Evolutionary conservation across 2,113 vertebrate genomes (phyloP).

Genomic region (Tinamus guttatus): DNA sequence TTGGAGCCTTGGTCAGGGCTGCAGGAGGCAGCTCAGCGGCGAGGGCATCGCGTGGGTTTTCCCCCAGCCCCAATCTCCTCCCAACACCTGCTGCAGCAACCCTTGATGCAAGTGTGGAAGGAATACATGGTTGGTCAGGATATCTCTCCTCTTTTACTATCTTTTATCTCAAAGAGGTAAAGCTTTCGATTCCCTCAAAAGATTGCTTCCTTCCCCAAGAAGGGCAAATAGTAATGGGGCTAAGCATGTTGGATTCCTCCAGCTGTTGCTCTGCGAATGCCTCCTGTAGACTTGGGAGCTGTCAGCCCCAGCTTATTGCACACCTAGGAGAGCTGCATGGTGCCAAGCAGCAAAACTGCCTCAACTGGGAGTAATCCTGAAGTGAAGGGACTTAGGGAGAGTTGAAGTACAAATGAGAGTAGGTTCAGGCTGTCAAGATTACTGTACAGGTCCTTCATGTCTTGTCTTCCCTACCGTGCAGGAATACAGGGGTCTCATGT

Average conservation of each 20-base stretch:
- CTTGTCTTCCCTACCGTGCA: accelerated
- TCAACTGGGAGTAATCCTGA: background rate
- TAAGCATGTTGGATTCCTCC: background rate
- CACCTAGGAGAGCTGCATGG: background rate
- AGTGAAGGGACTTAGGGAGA: background rate
- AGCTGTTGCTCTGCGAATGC: background rate
- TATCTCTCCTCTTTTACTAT: too few relatives aligned
- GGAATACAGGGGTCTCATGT: background rate
- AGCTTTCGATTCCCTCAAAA: background rate
- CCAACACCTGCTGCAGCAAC: background rate
- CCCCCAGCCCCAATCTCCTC: background rate
- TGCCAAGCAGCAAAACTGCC: background rate
- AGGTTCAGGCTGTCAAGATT: background rate
- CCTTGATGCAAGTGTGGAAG: accelerated
- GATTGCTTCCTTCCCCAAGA: background rate
- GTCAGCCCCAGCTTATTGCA: background rate
- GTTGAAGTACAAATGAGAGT: background rate
- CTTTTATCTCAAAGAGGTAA: background rate
- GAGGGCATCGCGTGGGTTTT: background rate
- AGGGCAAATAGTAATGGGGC: background rate
- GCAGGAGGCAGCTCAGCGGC: background rate
- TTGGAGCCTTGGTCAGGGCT: background rate
- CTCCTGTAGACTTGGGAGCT: background rate
- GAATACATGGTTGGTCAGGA: background rate
- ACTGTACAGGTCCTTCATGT: background rate